Conservation (phyloP, 2,888 invertebrate species). For the Ashinkailepas kermadecensis region DNA sequence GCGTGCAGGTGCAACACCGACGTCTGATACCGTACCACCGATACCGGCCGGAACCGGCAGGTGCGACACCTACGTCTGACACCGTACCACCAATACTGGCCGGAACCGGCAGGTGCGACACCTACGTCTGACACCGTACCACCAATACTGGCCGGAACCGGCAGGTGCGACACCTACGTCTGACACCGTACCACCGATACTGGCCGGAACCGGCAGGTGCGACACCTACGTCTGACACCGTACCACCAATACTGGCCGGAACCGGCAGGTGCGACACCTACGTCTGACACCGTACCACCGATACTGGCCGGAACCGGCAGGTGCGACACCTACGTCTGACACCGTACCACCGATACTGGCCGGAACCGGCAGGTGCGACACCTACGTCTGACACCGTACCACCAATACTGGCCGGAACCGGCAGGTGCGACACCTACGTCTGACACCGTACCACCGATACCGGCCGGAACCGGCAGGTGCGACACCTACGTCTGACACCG, state of each 20-base stretch:
- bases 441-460: too few relatives aligned
- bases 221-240: too few relatives aligned
- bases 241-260: constrained; percentile 93
- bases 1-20: constrained; percentile 53
- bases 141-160: constrained; percentile 91
- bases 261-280: constrained; percentile 53
- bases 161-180: constrained; percentile 44
- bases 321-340: background rate
- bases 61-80: background rate
- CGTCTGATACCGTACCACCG: too few relatives aligned
- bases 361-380: constrained; percentile 61
- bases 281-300: too few relatives aligned
- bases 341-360: constrained; percentile 94
- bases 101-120: constrained; percentile 61
- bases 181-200: too few relatives aligned
- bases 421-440: constrained; percentile 44
- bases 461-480: constrained; percentile 71
- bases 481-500: too few relatives aligned
- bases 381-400: too few relatives aligned
- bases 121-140: too few relatives aligned
- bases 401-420: constrained; percentile 91
- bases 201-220: constrained; percentile 71
- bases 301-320: constrained; percentile 88
- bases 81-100: too few relatives aligned
- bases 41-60: constrained; percentile 88